These are phyloP conservation scores for Lycaena phlaeas DNA, from an alignment of 2,888 invertebrate species.

Conservation along the genomic window DNA sequence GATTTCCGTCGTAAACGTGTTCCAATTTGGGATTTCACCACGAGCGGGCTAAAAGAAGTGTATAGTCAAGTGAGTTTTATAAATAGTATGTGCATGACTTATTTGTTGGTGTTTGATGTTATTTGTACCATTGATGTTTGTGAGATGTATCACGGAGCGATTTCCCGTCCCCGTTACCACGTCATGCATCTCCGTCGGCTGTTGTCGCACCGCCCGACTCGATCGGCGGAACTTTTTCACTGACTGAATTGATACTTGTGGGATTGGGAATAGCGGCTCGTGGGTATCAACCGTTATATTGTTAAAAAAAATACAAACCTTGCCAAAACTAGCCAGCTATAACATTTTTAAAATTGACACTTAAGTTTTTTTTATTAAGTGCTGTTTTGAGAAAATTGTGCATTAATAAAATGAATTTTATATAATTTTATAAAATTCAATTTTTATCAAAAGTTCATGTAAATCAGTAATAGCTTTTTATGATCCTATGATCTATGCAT, in stretches of 20 bases:
- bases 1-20: conserved; percentile 65
- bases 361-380: too few species aligned
- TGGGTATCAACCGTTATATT: too few species aligned
- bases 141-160: conserved; percentile 7
- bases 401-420: too few species aligned
- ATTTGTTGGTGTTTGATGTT: neutral
- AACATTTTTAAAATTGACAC: too few species aligned
- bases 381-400: too few species aligned
- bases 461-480: too few species aligned
- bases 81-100: neutral
- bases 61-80: conserved; percentile 63
- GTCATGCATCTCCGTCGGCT: conserved; percentile 14
- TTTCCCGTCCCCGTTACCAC: conserved; percentile 13
- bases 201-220: neutral
- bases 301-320: too few species aligned
- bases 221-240: neutral
- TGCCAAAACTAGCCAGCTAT: too few species aligned
- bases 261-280: too few species aligned
- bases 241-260: conserved; percentile 3
- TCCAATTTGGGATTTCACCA: conserved; percentile 69
- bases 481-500: too few species aligned
- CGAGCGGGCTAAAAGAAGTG: conserved; percentile 71
- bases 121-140: conserved; percentile 12
- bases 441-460: too few species aligned
- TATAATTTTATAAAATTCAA: too few species aligned